A percentile compares a stretch with the other conserved stretches of the same genome.
Evolutionary conservation across 2,797 vertebrate genomes (phyloP).

Genomic region (Pogoniulus pusillus): DNA sequence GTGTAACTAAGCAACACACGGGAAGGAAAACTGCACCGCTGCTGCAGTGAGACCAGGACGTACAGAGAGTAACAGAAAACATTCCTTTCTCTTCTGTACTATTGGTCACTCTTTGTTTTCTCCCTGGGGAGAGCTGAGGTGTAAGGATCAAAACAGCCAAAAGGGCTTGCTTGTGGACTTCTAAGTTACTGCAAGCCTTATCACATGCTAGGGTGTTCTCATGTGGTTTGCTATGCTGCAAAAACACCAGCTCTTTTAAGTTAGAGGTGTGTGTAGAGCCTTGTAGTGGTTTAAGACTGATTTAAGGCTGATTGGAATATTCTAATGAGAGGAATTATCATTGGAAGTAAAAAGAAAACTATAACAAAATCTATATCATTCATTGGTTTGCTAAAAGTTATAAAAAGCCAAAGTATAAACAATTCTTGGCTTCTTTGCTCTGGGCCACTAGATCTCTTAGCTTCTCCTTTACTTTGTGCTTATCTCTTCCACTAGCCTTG

Average conservation of each 20-base stretch:
- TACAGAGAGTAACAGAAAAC: neutral
- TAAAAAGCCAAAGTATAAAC: no score
- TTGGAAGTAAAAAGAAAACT: no score
- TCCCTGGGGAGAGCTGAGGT: neutral
- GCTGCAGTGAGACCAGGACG: neutral
- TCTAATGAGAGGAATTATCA: no score
- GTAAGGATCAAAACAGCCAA: neutral
- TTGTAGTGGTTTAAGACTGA: no score
- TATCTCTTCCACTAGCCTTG: no score
- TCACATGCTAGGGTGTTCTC: neutral
- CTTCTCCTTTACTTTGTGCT: no score
- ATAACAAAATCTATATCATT: no score
- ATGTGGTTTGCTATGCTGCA: neutral
- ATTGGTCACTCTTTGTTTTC: neutral
- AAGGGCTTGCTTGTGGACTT: neutral
- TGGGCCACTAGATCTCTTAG: no score
- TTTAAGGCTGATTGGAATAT: no score
- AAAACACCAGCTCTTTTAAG: neutral
- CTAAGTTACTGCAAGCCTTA: neutral
- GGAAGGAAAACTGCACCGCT: neutral
- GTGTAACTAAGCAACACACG: slow-evolving; percentile 73
- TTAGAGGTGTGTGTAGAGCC: neutral
- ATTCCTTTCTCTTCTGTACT: neutral
- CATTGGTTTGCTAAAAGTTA: no score
- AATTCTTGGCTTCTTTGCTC: no score